Conservation (phyloP, 2,888 invertebrate genomes). For the Oxytorus armatus region DNA sequence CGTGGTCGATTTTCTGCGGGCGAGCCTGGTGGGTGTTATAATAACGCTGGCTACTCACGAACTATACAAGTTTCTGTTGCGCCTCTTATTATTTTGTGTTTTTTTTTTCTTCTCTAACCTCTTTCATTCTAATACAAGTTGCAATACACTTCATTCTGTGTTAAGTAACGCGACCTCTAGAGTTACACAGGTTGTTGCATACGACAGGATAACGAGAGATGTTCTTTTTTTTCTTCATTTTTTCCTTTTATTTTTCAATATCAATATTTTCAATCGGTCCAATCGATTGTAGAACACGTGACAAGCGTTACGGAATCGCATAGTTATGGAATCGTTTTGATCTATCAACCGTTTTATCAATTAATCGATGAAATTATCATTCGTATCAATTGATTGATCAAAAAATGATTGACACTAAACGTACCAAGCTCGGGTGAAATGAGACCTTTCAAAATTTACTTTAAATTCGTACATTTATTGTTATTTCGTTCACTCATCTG, state of each 20-base stretch:
- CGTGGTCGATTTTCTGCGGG: slow-evolving; percentile 69
- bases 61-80: slow-evolving; percentile 36
- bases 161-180: slow-evolving; percentile 63
- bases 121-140: slow-evolving; percentile 34
- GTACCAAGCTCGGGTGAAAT: no score
- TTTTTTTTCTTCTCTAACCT: slow-evolving; percentile 28
- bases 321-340: slow-evolving; percentile 41
- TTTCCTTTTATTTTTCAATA: no score
- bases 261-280: slow-evolving; percentile 22
- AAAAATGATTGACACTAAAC: no score
- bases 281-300: slow-evolving; percentile 34
- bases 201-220: slow-evolving; percentile 28
- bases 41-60: slow-evolving; percentile 60
- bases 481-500: no score
- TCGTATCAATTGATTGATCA: background rate
- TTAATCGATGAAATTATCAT: background rate
- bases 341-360: slow-evolving; percentile 24
- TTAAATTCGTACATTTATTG: no score
- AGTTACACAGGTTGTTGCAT: slow-evolving; percentile 45
- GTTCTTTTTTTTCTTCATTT: no score
- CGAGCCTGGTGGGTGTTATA: slow-evolving; percentile 71
- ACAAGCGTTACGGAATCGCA: slow-evolving; percentile 41
- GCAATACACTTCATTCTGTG: slow-evolving; percentile 51
- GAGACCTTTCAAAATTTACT: no score
- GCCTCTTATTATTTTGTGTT: slow-evolving; percentile 15